phyloP scores from a whole-genome alignment of 2,888 invertebrate genomes.

The Homarus gammarus region DNA sequence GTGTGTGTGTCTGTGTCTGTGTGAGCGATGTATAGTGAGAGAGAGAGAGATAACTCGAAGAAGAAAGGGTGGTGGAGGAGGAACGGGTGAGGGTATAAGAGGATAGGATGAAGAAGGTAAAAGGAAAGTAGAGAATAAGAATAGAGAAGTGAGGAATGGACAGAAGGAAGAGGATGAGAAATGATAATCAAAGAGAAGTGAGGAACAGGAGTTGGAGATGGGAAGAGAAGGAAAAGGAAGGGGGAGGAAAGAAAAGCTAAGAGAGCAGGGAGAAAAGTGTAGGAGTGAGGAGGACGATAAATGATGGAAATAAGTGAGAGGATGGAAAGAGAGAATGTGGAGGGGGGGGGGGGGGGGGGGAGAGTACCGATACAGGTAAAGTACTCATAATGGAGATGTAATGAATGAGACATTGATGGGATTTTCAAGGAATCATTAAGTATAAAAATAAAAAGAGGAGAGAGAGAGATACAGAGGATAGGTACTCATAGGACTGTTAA shows the following conservation, averaged over 20 bases:
- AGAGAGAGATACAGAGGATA: neutral
- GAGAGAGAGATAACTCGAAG: neutral
- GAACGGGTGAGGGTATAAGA: neutral
- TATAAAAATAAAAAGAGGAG: neutral
- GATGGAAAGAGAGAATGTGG: neutral
- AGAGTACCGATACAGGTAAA: too few relatives aligned
- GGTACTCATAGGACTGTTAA: neutral
- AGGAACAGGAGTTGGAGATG: too few relatives aligned
- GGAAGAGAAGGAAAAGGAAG: too few relatives aligned
- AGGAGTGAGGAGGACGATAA: neutral
- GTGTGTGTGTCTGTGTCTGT: conserved; percentile 40
- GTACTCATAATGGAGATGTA: too few relatives aligned
- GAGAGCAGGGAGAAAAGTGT: neutral
- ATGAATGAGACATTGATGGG: too few relatives aligned
- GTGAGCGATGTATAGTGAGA: neutral
- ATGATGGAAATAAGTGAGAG: conserved; percentile 8
- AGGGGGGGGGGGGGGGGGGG: neutral
- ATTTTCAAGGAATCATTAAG: too few relatives aligned
- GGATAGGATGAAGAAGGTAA: neutral
- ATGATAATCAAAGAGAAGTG: neutral
- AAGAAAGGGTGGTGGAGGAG: neutral
- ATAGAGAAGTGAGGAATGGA: neutral
- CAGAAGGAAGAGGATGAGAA: neutral
- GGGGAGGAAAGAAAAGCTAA: too few relatives aligned
- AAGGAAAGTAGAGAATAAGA: neutral